Conservation (phyloP, 2,888 invertebrate species). For the Ditylenchus weischeri region DNA sequence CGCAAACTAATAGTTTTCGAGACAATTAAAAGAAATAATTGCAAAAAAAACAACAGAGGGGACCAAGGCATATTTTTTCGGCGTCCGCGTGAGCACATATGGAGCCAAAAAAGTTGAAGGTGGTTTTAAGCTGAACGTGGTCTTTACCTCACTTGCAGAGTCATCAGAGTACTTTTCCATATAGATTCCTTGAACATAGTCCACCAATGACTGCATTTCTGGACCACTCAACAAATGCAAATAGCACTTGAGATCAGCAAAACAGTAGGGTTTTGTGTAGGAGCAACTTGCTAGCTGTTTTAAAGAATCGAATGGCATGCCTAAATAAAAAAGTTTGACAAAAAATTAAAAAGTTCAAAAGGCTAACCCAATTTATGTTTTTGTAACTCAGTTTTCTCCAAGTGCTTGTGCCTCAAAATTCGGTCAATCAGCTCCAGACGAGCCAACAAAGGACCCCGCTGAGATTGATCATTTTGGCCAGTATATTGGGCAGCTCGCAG, state of each 20-base stretch:
- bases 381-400: conserved; percentile 2
- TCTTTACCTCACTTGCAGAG: too few relatives aligned
- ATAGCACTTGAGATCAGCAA: conserved; percentile 14
- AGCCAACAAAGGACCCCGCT: conserved; percentile 8
- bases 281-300: conserved; percentile 6
- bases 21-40: too few relatives aligned
- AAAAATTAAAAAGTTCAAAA: background rate
- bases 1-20: too few relatives aligned
- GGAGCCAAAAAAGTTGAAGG: too few relatives aligned
- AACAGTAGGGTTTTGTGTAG: conserved; percentile 11
- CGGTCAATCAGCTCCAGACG: conserved; percentile 14
- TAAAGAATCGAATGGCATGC: background rate
- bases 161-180: too few relatives aligned
- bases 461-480: background rate
- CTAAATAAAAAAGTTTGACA: background rate
- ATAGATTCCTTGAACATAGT: too few relatives aligned
- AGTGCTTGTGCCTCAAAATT: background rate
- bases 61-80: too few relatives aligned
- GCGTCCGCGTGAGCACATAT: too few relatives aligned
- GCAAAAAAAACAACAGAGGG: too few relatives aligned
- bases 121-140: too few relatives aligned
- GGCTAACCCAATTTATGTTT: background rate
- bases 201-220: background rate
- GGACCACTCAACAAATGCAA: conserved; percentile 8
- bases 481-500: background rate